Evolutionary conservation across 2,888 invertebrate species (phyloP), one percentile per base, ranked within the genome.

Genomic region (Ectemnius lituratus): DNA sequence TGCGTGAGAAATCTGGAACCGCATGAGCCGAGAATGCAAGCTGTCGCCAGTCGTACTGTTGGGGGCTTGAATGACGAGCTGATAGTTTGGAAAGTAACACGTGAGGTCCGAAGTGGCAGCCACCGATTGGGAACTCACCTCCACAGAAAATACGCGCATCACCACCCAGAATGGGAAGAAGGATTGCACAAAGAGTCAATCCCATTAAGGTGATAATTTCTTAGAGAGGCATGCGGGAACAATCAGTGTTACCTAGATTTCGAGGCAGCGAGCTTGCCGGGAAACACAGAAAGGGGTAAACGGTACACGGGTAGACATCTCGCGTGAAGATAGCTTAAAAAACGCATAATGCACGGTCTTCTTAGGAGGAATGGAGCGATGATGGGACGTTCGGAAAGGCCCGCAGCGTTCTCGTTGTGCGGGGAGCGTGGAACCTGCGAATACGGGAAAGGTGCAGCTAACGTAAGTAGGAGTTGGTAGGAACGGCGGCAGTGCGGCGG

Each of bases 291-390:
- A 73, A 80, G 73, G 68, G 63, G 73, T 75, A 72, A 73, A 67
- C 74, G 78, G 70, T 67, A 72, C 67, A 76, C 20, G 23, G 37
- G 52, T 45, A 59, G 37, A 37, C 8, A 37, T 63, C 70, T 82
- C 77, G 82, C 81, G 78, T 79, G 82, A 81, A 81, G 63, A 62
- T 70, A 58, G 69, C 56, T 70, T 70, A 59, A 75, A 83, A 83
- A 80, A 78, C 73, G 78, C 70, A 72, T 78, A 80, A 81, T 81
- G 67, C 75, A 75, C 73, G 73, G 75, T 49, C 37, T 37, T 81
- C 75, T 82, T 70, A 67, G 72, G 16, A 74, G 81, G 66, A 81
- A 46, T 63, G 57, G 81, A 78, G 76, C 65, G 65, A 49, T 59
- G 37, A 57, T 46, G 16, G 11, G 59, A 23, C 58, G 16, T 28